Evolutionary conservation across 2,888 invertebrate genomes (phyloP).

Genomic region (Ectropis crepuscularia): DNA sequence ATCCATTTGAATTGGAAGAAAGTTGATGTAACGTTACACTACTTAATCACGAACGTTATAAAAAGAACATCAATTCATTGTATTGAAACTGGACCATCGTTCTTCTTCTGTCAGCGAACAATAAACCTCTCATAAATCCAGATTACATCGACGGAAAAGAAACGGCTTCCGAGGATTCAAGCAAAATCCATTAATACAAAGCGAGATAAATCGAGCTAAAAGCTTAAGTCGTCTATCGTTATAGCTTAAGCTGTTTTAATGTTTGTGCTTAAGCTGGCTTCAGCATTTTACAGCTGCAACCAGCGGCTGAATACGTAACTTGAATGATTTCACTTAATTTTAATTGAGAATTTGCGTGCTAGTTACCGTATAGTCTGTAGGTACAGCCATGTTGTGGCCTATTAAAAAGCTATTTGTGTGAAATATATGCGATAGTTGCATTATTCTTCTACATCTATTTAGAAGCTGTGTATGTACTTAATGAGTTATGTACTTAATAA

Average conservation of each 20-base stretch:
- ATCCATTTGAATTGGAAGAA: not conserved
- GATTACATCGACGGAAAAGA: slow-evolving; percentile 26
- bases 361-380: not conserved
- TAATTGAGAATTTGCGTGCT: not conserved
- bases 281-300: slow-evolving; percentile 23
- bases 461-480: too few relatives aligned
- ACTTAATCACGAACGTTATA: not conserved
- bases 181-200: slow-evolving; percentile 33
- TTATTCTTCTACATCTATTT: too few relatives aligned
- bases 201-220: slow-evolving; percentile 37
- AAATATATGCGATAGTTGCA: not conserved
- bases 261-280: slow-evolving; percentile 12
- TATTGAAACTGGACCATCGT: not conserved
- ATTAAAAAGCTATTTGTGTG: too few relatives aligned
- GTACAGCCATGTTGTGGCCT: not conserved
- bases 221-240: slow-evolving; percentile 22
- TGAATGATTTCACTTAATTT: not conserved
- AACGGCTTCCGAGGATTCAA: slow-evolving; percentile 19
- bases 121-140: slow-evolving; percentile 28
- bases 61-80: not conserved
- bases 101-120: slow-evolving; percentile 12
- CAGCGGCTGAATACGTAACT: not conserved
- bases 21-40: not conserved
- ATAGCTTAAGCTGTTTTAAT: slow-evolving; percentile 29
- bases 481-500: too few relatives aligned